These are phyloP conservation scores for Lithodes maja DNA, from an alignment of 2,888 invertebrate genomes.

Conservation along the genomic window DNA sequence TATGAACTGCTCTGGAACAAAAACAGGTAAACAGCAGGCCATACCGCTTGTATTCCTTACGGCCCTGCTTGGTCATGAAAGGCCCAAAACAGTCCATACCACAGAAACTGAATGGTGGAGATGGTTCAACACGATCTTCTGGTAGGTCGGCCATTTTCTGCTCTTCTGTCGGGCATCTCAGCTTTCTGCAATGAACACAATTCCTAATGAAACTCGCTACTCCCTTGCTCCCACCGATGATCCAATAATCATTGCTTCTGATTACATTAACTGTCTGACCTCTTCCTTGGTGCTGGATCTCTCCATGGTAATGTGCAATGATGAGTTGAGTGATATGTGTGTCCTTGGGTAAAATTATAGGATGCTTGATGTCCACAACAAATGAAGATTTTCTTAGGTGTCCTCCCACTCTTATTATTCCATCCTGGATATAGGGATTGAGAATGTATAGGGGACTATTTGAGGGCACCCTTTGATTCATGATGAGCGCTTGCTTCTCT, in stretches of 20 bases:
- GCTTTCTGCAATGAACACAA: constrained; percentile 6
- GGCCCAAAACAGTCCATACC: constrained; percentile 29
- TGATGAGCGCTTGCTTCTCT: no score
- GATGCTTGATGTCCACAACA: no score
- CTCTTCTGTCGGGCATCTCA: neutral
- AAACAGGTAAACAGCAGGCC: constrained; percentile 22
- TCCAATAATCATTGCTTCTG: constrained; percentile 13
- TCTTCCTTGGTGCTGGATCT: no score
- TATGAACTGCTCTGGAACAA: constrained; percentile 1
- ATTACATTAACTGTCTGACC: neutral
- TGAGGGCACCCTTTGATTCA: no score
- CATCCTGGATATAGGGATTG: no score
- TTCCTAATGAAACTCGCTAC: constrained; percentile 15
- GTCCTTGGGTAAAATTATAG: no score
- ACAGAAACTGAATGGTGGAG: constrained; percentile 20
- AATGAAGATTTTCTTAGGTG: no score
- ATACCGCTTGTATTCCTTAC: neutral
- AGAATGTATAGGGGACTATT: no score
- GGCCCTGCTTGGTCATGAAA: neutral
- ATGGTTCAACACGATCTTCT: neutral
- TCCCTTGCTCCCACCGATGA: neutral
- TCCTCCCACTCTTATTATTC: no score
- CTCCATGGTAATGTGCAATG: no score
- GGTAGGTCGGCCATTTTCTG: constrained; percentile 36
- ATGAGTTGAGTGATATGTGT: no score